Evolutionary conservation across 2,113 vertebrate genomes (phyloP), one percentile per base, ranked within the genome.

Genomic region (Heptranchias perlo): DNA sequence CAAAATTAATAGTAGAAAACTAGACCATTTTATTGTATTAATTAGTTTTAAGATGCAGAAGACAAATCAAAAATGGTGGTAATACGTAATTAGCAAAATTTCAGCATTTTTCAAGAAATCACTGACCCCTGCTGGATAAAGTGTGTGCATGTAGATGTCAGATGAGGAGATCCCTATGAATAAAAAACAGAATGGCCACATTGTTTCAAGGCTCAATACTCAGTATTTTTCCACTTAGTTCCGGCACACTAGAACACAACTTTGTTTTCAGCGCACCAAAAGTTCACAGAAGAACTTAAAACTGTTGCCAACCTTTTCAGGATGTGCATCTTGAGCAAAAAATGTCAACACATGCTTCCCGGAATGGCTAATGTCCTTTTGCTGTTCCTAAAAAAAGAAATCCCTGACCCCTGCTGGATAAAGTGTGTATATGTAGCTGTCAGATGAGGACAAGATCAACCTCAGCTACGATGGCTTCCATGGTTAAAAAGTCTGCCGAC

Each of bases 41-140:
- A 86, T 86, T 86, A 86, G 6, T 28, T 89, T 54, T n/a, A 64
- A 89, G 52, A 54, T 31, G 49, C 49, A 89, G 86, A 11, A 54
- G 8, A 13, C 52, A 84, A 4, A 82, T 47, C n/a, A 89, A 89
- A 35, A 89, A 23, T 52, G 21, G 21, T 28, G 44, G 7, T 21
- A 49, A 86, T 23, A 86, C 7, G 23, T 23, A 47, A 47, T 21
- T 47, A 52, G 49, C 49, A 87, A 7, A 84, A 47, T 44, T 84
- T 84, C 82, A 49, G 4, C 35, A 84, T 47, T 25, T 84, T 39
- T 44, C 76, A 82, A 23, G 18, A 4, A 93, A 93, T 7, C 61
- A 62, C 89, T 93, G 89, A 93, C 89, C 31, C 87, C 54, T 93
- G 35, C 35, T 93, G 89, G 35, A 93, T 39, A 93, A 82, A 47